A percentile compares a stretch with the other conserved stretches of the same genome.
Evolutionary conservation across 1,140 invertebrate genomes (phyloP).

Genomic region (Anoplophora glabripennis): DNA sequence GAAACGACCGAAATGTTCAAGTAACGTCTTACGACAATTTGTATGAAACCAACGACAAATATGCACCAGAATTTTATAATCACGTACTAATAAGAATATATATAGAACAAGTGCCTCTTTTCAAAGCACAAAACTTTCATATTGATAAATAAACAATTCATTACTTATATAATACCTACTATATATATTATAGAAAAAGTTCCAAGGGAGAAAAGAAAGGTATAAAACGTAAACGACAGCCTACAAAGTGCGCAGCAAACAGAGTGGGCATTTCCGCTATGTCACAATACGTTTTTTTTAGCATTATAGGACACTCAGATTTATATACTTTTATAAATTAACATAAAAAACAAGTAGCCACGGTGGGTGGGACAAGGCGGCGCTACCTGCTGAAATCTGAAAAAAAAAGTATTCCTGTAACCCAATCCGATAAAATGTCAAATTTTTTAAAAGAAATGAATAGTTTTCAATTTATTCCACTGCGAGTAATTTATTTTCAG

Average conservation of each 20-base stretch:
- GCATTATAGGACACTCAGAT: background rate
- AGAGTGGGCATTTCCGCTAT: background rate
- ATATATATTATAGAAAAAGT: constrained; percentile 15
- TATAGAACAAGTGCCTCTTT: background rate
- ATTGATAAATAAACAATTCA: constrained; percentile 5
- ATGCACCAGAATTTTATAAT: constrained; percentile 7
- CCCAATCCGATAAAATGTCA: background rate
- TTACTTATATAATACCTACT: constrained; percentile 16
- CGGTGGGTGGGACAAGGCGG: constrained; percentile 15
- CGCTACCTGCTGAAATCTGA: constrained; percentile 18
- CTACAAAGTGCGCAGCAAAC: constrained; percentile 11
- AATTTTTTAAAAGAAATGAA: too few species aligned
- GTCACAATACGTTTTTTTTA: constrained; percentile 2
- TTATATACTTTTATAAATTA: background rate
- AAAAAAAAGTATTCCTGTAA: background rate
- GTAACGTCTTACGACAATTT: constrained; percentile 1
- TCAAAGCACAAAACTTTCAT: background rate
- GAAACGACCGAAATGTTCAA: background rate
- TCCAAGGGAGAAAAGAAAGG: constrained; percentile 1
- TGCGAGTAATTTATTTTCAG: too few species aligned
- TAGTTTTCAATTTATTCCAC: too few species aligned
- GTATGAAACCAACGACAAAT: constrained; percentile 14
- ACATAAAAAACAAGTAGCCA: constrained; percentile 9
- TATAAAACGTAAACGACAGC: constrained; percentile 16
- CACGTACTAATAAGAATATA: background rate